phyloP scores from a whole-genome alignment of 2,888 invertebrate species.

The Acanthosepion pharaonis region DNA sequence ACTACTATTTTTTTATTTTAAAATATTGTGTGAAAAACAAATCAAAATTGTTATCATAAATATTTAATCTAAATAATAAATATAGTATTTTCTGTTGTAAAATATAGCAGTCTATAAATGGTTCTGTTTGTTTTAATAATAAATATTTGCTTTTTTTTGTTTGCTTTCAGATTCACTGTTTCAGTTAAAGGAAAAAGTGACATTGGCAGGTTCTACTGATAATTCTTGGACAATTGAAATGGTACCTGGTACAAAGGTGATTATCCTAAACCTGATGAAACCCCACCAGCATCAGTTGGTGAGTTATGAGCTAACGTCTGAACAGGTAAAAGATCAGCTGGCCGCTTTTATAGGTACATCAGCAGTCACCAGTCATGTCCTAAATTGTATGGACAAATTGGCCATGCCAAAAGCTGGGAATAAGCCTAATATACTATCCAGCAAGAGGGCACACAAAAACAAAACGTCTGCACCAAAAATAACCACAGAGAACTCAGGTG shows the following conservation, averaged over 20 bases:
- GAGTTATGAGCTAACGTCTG: not conserved
- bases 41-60: too few relatives aligned
- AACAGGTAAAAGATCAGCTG: not conserved
- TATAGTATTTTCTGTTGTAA: too few relatives aligned
- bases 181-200: too few relatives aligned
- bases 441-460: not conserved
- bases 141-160: not conserved
- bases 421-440: not conserved
- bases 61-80: too few relatives aligned
- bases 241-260: not conserved
- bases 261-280: not conserved
- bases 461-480: not conserved
- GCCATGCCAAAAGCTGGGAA: too few relatives aligned
- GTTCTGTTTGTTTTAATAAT: too few relatives aligned
- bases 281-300: not conserved
- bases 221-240: not conserved
- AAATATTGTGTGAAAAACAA: too few relatives aligned
- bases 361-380: not conserved
- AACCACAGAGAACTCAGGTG: not conserved
- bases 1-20: too few relatives aligned
- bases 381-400: not conserved
- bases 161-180: not conserved
- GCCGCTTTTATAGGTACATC: slow-evolving; percentile 2
- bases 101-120: too few relatives aligned
- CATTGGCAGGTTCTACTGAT: not conserved